Evolutionary conservation across 2,797 vertebrate species (phyloP), one percentile per base, ranked within the genome.

Genomic region (Danio tinwini): DNA sequence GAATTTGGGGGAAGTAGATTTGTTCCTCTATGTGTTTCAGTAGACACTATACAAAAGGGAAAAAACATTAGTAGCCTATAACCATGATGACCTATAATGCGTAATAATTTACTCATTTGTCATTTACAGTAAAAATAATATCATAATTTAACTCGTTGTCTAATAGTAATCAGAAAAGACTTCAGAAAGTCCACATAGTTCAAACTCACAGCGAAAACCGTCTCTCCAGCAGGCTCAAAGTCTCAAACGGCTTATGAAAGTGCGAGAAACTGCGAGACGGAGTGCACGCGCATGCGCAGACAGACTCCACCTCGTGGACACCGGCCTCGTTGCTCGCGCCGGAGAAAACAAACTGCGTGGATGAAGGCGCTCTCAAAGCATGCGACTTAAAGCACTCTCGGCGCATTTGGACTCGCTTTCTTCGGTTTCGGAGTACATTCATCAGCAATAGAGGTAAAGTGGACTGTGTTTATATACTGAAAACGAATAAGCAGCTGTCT

Each of bases 311-410:
- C 71, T 72, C 59, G 72, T 76, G 76, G 76, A 62, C 63, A 16
- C 85, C 81, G 83, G 83, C 82, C 83, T 82, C 13, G 45, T 40
- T 19, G 17, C 39, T 83, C 55, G 53, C 68, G 67, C 53, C 61
- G 79, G 80, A 86, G 85, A 86, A 86, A 86, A 86, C 85, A 86
- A 86, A 85, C 82, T 86, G 85, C 85, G 85, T 82, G 82, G 77
- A 73, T 40, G 47, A 47, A 65, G 44, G 37, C 65, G 37, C 52
- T 37, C 50, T 64, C 55, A 61, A 73, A 80, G 82, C 85, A 84
- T 72, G 61, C 62, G 63, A 52, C 59, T 67, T 19, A 16, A 45
- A 50, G 61, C 70, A 40, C 45, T 71, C 56, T 11, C 11, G 16
- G 2, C 14, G 74, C 77, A 8, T 72, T 19, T 45, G 52, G 49